A percentile compares a stretch with the other conserved stretches of the same genome.
phyloP scores from a whole-genome alignment of 2,888 invertebrate species.

The Dryobotodes eremita region DNA sequence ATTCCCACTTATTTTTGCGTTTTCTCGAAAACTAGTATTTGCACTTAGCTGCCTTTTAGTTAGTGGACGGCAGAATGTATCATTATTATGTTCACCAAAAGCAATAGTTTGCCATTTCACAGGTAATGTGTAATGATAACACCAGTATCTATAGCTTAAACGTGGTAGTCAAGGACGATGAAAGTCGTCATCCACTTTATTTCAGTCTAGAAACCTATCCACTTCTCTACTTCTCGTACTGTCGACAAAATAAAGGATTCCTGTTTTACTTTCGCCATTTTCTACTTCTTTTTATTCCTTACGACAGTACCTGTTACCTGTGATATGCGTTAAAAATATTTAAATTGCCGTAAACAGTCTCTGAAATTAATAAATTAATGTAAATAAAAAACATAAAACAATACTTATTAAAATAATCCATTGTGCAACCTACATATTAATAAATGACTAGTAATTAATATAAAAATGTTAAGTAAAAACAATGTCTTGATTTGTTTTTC shows the following conservation, averaged over 20 bases:
- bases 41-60: too few species aligned
- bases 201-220: slow-evolving; percentile 15
- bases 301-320: background rate
- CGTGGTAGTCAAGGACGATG: slow-evolving; percentile 4
- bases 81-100: slow-evolving; percentile 4
- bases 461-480: background rate
- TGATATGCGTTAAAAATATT: background rate
- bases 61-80: too few species aligned
- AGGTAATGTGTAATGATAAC: slow-evolving; percentile 24
- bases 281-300: too few species aligned
- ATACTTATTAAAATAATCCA: background rate
- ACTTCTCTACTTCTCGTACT: slow-evolving; percentile 16
- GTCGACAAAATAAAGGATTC: slow-evolving; percentile 1
- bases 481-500: background rate
- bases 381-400: background rate
- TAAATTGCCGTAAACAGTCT: background rate
- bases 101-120: slow-evolving; percentile 12
- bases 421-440: background rate
- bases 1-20: too few species aligned
- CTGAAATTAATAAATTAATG: background rate
- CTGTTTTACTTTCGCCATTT: slow-evolving; percentile 5
- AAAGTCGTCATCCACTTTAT: slow-evolving; percentile 22
- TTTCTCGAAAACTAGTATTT: too few species aligned
- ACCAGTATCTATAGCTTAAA: slow-evolving; percentile 16
- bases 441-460: background rate